Base-by-base conservation (phyloP, 2,888 invertebrate genomes). In the Therioaphis trifolii region DNA sequence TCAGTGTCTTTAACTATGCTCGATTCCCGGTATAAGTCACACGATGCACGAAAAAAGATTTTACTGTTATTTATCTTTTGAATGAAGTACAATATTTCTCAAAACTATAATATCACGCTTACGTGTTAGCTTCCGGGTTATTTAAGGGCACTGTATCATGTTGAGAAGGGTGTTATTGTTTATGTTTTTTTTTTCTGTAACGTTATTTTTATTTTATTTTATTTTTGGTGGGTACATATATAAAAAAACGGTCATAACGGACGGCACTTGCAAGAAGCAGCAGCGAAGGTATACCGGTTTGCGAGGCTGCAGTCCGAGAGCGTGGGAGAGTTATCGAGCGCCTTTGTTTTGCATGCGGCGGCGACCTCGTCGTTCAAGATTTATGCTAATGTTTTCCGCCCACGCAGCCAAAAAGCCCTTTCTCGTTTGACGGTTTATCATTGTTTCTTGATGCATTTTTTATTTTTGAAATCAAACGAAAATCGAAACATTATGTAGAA, bases 231-330 rank as follows among this genome's bases (percentile, higher is more conserved):
- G 35, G 27, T 58, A 71, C 40, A 11, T n/a, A 27, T 15, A 46
- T 18, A 63, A 76, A 80, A 52, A 69, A 80, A 69, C 80, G 80
- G 69, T 80, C 80, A 43, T 82, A 82, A 74, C 72, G 82, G 80
- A 69, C 82, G 82, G 72, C 82, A 74, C 72, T 82, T 74, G 72
- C 80, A 77, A 68, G 72, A 18, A 11, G 71, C 72, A 27, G 15
- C 35, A 29, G 24, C 15, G 5, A 66, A 68, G 40, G 55, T 77
- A 75, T 77, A 77, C 77, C 77, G 77, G 77, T 77, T 77, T 77
- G 49, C n/a, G 61, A 63, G 29, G 76, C 46, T 77, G 77, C 77
- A 77, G 76, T 61, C 61, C 5, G 63, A 27, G 21, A 78, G 80
- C 71, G 80, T 71, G 80, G 71, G 80, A 71, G 77, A 80, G 58